Evolutionary conservation across 2,888 invertebrate genomes (phyloP).

Genomic region (Drosophila macrospina): DNA sequence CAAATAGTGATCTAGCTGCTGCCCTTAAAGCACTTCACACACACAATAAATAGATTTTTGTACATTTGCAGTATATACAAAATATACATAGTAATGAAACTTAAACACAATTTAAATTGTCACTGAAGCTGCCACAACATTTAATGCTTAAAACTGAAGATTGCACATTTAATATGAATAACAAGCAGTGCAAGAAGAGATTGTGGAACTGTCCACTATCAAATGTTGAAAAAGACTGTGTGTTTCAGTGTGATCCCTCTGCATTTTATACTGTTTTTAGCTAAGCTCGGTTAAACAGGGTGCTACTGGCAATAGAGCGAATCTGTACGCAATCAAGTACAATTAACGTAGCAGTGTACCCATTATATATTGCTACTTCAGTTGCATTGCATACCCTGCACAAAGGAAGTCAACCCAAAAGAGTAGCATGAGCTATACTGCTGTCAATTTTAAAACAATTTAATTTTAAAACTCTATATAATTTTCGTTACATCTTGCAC

Average conservation of each 20-base stretch:
- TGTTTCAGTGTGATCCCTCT: constrained; percentile 3
- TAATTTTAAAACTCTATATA: too few relatives aligned
- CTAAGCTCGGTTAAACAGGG: constrained; percentile 48
- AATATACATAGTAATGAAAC: background rate
- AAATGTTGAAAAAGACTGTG: constrained; percentile 41
- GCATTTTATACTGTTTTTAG: constrained; percentile 52
- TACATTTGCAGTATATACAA: background rate
- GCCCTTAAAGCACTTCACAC: background rate
- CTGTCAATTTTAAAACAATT: too few relatives aligned
- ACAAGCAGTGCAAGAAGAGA: background rate
- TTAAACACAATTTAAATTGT: background rate
- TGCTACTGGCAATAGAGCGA: constrained; percentile 29
- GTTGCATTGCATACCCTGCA: constrained; percentile 22
- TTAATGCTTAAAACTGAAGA: background rate
- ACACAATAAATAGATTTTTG: background rate
- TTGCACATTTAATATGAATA: background rate
- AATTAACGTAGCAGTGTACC: constrained; percentile 46
- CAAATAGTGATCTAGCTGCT: background rate
- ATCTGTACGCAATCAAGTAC: constrained; percentile 2
- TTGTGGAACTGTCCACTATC: constrained; percentile 9
- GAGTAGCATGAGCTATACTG: background rate
- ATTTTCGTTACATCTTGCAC: too few relatives aligned
- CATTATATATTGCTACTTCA: constrained; percentile 41
- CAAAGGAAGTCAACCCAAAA: background rate
- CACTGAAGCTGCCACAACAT: background rate